Conservation (phyloP, 2,797 vertebrate species). For the Pelobates cultripes region DNA sequence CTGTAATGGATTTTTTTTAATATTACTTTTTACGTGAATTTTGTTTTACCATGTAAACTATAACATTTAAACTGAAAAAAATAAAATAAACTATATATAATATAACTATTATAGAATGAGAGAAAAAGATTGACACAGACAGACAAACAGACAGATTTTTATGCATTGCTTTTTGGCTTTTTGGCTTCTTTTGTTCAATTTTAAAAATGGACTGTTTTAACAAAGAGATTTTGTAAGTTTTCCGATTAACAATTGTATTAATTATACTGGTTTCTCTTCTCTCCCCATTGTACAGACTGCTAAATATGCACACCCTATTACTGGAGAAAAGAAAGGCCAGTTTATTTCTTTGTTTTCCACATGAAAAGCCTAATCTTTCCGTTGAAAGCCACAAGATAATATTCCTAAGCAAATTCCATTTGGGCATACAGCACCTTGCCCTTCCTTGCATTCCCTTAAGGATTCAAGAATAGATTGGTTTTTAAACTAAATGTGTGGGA, state of each 20-base stretch:
- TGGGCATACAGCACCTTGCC: slow-evolving; percentile 40
- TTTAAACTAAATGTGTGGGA: slow-evolving; percentile 42
- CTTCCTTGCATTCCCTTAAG: neutral
- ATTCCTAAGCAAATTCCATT: slow-evolving; percentile 43
- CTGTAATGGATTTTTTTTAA: slow-evolving; percentile 29
- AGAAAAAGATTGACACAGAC: no score
- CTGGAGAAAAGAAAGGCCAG: slow-evolving; percentile 42
- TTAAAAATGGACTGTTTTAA: slow-evolving; percentile 21
- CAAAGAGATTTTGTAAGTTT: slow-evolving; percentile 1
- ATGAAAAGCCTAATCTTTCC: slow-evolving; percentile 60
- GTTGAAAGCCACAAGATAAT: slow-evolving; percentile 51
- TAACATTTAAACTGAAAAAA: no score
- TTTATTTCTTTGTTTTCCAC: slow-evolving; percentile 56
- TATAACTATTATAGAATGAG: no score
- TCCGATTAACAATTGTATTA: neutral
- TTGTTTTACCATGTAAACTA: no score
- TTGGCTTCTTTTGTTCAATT: no score
- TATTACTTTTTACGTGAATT: slow-evolving; percentile 7
- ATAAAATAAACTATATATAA: no score
- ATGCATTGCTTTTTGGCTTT: no score
- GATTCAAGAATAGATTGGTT: slow-evolving; percentile 25
- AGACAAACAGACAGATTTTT: no score
- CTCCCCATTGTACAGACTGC: slow-evolving; percentile 31
- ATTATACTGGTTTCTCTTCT: neutral
- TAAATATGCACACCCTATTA: slow-evolving; percentile 45